Percentiles rank a stretch among this genome's conserved stretches.
Evolutionary conservation across 2,113 vertebrate genomes (phyloP).

Genomic region (Cryptoleucopteryx plumbea): DNA sequence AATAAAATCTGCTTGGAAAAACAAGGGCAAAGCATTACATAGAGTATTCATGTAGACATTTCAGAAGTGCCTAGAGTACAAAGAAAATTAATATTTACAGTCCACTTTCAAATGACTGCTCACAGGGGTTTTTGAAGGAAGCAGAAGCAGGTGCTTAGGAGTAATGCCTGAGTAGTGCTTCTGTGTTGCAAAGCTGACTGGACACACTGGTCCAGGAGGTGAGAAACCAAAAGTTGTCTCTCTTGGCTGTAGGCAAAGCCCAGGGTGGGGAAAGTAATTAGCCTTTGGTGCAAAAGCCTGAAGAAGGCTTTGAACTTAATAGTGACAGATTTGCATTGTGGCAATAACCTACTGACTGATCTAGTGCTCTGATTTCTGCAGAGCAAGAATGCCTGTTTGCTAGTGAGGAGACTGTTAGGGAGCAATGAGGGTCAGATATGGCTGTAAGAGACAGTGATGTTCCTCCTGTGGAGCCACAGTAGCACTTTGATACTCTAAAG

Average conservation of each 20-base stretch:
- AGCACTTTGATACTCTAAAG: neutral
- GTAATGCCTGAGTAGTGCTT: neutral
- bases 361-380: neutral
- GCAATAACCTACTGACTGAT: rapidly evolving
- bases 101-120: neutral
- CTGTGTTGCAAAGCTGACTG: neutral
- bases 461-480: neutral
- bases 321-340: neutral
- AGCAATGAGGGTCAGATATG: neutral
- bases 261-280: neutral
- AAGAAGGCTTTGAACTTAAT: neutral
- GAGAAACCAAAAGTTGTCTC: neutral
- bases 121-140: neutral
- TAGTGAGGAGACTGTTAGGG: neutral
- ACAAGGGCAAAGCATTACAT: neutral
- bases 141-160: neutral
- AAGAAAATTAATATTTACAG: neutral
- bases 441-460: neutral
- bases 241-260: neutral
- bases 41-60: neutral
- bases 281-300: neutral
- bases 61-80: neutral
- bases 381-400: neutral
- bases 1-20: neutral
- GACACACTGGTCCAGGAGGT: neutral